Evolutionary conservation across 2,888 invertebrate genomes (phyloP), one percentile per base, ranked within the genome.

Genomic region (Drosophila testacea): DNA sequence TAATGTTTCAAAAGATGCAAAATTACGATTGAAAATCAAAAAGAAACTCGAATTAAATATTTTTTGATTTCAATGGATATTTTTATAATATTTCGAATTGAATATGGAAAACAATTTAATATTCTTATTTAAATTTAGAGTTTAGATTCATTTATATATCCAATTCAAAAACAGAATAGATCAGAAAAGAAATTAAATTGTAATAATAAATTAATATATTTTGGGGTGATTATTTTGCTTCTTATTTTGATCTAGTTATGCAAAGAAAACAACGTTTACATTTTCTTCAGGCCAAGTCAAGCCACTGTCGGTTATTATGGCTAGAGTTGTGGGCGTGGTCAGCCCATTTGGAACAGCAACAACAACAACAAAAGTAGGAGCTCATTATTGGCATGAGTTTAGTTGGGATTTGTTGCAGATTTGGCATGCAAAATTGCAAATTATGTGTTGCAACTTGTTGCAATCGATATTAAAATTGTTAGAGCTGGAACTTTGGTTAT

Each of bases 371-470:
- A 51, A 44, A 44, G 10, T 27, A 42, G 9, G n/a, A 39, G 62
- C 54, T 60, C 34, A 70, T 70, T 65, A 60, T n/a, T 32, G 16
- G 39, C 51, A 56, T n/a, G 27, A 22, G 39, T 38, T 54, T 34
- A 3, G 48, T 6, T 44, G 41, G n/a, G 16, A 34, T 41, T 22
- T 48, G 52, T 6, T 34, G 56, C 44, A 59, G 55, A 34, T 50
- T 32, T 39, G 62, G 39, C 78, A 59, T 64, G 81, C 38, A 64
- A 57, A 83, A 83, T 77, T 69, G 78, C 42, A 81, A 81, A 78
- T 81, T 69, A 57, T 54, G 52, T 59, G 39, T 42, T 56, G 30
- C 46, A 34, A 47, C 61, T 38, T 28, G 47, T 42, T 11, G 51
- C 47, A 60, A 47, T 61, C 34, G 51, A 59, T 59, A 69, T 47